These are phyloP conservation scores for Garra rufa DNA, from an alignment of 2,113 vertebrate species.

Conservation along the genomic window DNA sequence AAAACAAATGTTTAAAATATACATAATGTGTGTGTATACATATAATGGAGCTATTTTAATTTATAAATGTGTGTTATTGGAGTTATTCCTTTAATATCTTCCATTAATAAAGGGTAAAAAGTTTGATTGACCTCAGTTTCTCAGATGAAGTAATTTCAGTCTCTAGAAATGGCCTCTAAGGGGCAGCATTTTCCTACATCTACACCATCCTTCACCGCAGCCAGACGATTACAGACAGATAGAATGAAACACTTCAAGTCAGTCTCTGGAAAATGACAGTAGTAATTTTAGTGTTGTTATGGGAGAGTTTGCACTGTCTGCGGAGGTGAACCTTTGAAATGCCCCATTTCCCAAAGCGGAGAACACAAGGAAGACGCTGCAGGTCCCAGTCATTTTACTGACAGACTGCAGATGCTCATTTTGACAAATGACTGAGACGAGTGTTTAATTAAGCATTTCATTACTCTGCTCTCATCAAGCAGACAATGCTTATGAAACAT, in stretches of 20 bases:
- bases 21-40: too few relatives aligned
- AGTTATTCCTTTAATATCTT: too few relatives aligned
- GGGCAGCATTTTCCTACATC: constrained; percentile 42
- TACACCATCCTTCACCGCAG: constrained; percentile 4
- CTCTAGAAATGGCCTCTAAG: constrained; percentile 26
- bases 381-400: constrained; percentile 28
- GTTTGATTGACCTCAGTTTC: not conserved
- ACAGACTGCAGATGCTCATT: constrained; percentile 33
- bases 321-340: constrained; percentile 40
- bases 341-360: constrained; percentile 31
- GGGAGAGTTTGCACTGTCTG: constrained; percentile 52
- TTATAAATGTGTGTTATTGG: too few relatives aligned
- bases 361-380: constrained; percentile 6
- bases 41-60: too few relatives aligned
- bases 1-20: too few relatives aligned
- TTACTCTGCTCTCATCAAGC: constrained; percentile 35
- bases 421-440: constrained; percentile 56
- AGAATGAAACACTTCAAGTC: constrained; percentile 12
- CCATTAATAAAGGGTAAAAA: too few relatives aligned
- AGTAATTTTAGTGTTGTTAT: constrained; percentile 19
- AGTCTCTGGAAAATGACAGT: constrained; percentile 34
- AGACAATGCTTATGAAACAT: constrained; percentile 32
- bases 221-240: constrained; percentile 8
- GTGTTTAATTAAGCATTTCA: constrained; percentile 55
- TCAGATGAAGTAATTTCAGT: not conserved